Conservation (phyloP, 2,113 vertebrate species). For the Maylandia zebra region DNA sequence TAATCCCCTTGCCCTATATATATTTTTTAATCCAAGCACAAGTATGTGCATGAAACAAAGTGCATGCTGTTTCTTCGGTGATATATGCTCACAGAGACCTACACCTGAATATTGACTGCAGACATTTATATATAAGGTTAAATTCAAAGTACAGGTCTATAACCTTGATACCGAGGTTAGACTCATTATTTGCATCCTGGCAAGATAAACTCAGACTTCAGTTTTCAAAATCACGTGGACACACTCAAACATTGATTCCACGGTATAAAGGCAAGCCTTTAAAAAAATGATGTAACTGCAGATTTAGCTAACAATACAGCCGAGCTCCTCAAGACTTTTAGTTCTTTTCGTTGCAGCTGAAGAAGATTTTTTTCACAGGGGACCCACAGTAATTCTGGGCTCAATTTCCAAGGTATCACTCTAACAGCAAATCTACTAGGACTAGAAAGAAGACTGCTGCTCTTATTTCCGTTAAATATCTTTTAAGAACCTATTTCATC, state of each 20-base stretch:
- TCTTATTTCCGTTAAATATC: background rate
- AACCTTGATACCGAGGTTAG: background rate
- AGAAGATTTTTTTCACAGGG: background rate
- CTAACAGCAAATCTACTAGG: background rate
- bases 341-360: conserved; percentile 12
- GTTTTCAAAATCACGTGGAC: background rate
- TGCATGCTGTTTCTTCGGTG: conserved; percentile 1
- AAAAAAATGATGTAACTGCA: background rate
- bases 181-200: background rate
- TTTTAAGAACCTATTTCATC: background rate
- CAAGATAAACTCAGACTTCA: background rate
- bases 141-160: background rate
- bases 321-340: background rate
- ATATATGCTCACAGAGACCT: background rate
- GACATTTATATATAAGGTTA: background rate
- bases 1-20: conserved; percentile 63
- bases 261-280: background rate
- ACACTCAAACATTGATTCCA: background rate
- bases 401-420: conserved; percentile 1
- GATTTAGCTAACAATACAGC: background rate
- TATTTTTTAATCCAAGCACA: conserved; percentile 61
- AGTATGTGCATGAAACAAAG: conserved; percentile 41
- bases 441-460: background rate
- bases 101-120: background rate
- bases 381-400: background rate